Percentiles rank a stretch among this genome's conserved stretches.
These are phyloP conservation scores for Gastracanthus pulcherrimus DNA, from an alignment of 2,888 invertebrate genomes.

Conservation along the genomic window DNA sequence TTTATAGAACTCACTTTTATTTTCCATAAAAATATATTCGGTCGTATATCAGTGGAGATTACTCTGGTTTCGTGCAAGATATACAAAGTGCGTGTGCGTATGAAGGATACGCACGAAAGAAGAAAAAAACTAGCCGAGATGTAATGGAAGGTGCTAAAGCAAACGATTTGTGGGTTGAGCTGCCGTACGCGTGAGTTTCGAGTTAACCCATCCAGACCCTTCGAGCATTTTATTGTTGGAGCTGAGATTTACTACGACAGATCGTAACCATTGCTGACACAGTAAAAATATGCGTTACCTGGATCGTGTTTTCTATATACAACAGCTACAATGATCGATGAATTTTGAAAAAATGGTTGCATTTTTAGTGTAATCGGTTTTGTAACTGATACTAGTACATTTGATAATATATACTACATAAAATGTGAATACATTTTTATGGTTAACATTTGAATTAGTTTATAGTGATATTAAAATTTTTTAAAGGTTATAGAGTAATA, in stretches of 20 bases:
- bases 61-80: background rate
- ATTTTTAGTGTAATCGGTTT: too few relatives aligned
- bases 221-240: background rate
- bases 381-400: too few relatives aligned
- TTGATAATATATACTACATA: too few relatives aligned
- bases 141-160: slow-evolving; percentile 2
- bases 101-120: background rate
- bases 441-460: too few relatives aligned
- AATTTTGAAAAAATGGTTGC: too few relatives aligned
- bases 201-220: background rate
- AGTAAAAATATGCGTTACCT: too few relatives aligned
- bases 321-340: too few relatives aligned
- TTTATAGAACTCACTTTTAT: background rate
- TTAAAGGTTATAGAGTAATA: too few relatives aligned
- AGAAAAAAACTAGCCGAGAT: background rate
- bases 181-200: background rate
- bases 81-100: background rate
- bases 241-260: background rate
- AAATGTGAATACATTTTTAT: too few relatives aligned
- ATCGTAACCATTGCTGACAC: background rate
- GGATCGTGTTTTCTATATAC: too few relatives aligned
- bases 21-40: background rate
- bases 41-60: background rate
- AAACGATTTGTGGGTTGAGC: background rate
- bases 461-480: too few relatives aligned